Evolutionary conservation across 2,113 vertebrate species (phyloP).

Genomic region (Coracopsis vasa): DNA sequence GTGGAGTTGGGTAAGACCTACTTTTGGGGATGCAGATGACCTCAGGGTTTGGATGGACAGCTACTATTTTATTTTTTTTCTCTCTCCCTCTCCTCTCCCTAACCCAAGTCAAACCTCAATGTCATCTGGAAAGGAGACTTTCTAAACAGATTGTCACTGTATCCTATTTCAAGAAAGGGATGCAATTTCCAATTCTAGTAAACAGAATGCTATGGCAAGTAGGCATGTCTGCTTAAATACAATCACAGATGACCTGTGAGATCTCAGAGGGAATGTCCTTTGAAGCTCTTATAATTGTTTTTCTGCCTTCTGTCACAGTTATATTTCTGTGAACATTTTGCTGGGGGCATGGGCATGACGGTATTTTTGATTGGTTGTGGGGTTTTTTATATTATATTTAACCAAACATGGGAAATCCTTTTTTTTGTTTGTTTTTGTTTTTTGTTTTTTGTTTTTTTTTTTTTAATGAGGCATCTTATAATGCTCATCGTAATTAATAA

Average conservation of each 20-base stretch:
- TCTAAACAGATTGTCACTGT: background rate
- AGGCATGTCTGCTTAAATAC: background rate
- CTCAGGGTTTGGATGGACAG: background rate
- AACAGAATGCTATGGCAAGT: background rate
- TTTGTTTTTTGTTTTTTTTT: background rate
- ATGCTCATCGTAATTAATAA: fast-evolving
- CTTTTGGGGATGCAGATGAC: background rate
- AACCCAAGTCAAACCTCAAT: background rate
- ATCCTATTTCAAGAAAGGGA: background rate
- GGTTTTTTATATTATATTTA: background rate
- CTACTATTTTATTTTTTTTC: background rate
- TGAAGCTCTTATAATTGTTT: background rate
- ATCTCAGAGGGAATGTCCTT: background rate
- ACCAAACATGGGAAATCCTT: background rate
- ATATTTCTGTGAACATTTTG: background rate
- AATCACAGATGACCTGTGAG: background rate
- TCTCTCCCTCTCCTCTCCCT: background rate
- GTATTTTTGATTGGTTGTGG: background rate
- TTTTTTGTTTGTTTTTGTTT: background rate
- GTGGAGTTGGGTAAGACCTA: background rate
- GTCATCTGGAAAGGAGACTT: background rate
- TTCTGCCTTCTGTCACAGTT: background rate
- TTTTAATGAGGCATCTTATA: background rate
- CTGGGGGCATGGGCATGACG: background rate
- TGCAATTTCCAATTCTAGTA: background rate